phyloP scores from a whole-genome alignment of 2,797 vertebrate genomes.

The Peromyscus melanophrys region DNA sequence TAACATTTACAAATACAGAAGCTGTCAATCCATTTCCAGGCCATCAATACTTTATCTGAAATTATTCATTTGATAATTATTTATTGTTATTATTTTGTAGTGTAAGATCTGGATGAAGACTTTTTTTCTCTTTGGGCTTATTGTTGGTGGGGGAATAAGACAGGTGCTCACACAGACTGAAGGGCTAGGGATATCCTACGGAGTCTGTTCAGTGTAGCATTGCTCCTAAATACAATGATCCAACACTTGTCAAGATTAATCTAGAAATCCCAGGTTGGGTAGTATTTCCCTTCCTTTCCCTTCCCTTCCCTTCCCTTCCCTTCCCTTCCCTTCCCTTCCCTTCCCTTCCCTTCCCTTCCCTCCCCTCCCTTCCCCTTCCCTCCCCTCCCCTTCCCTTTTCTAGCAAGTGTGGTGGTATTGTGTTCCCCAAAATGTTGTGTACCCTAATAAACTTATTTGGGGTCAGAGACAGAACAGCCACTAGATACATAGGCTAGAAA shows the following conservation, averaged over 20 bases:
- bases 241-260: not conserved
- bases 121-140: not conserved
- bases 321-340: not conserved
- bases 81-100: constrained; percentile 33
- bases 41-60: not conserved
- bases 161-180: not conserved
- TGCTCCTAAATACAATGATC: not conserved
- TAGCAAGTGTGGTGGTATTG: no score
- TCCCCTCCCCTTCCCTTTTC: not conserved
- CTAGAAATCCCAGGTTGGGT: not conserved
- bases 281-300: not conserved
- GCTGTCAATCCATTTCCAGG: not conserved
- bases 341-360: not conserved
- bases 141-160: not conserved
- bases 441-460: no score
- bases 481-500: no score
- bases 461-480: no score
- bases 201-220: not conserved
- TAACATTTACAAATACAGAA: constrained; percentile 3
- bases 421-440: no score
- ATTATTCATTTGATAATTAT: constrained; percentile 13
- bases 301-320: not conserved
- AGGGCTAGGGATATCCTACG: not conserved
- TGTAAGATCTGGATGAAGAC: not conserved
- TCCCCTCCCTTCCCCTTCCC: no score